Evolutionary conservation across 2,888 invertebrate species (phyloP), one percentile per base, ranked within the genome.

Genomic region (Clepsis dumicolana): DNA sequence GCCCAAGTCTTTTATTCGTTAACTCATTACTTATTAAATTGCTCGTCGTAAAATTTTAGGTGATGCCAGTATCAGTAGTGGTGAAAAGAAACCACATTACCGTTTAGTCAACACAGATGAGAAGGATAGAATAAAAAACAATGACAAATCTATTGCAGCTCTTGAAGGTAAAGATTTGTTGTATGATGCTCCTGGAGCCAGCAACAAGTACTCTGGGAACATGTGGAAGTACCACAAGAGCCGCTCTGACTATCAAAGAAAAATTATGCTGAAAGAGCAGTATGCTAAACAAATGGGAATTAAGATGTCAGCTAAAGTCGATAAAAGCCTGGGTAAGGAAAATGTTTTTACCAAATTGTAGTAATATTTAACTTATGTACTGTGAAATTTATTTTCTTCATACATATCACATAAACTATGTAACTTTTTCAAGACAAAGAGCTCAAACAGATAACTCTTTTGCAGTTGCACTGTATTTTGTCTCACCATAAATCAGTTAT

Each of bases 81-180:
- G 76, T 50, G 85, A 86, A 44, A 83, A 80, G 69, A 84, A 78
- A 75, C 79, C 85, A 35, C 85, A 82, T 67, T 91, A 91, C 67
- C 87, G 77, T 44, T 79, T 88, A 69, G 77, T 83, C 27, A 86
- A 91, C 63, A 75, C 76, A 5, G 87, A 86, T 67, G 88, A 90
- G 71, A 91, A 86, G 77, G 82, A 87, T 73, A 77, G 81, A 72
- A 85, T 92, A 70, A 92, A 91, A 80, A 90, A 90, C 80, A 88
- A 90, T 86, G 88, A 88, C 75, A 92, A 91, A 84, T 87, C 89
- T 77, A 89, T 92, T 85, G 91, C 89, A 80, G 86, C 85, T 64
- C 77, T 91, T 70, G 84, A 91, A 77, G 90, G 91, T 25, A 92
- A 91, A 70, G 87, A 86, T 73, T 80, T 91, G 35, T 78, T 92